Evolutionary conservation across 2,113 vertebrate species (phyloP).

Genomic region (Menidia beryllina): DNA sequence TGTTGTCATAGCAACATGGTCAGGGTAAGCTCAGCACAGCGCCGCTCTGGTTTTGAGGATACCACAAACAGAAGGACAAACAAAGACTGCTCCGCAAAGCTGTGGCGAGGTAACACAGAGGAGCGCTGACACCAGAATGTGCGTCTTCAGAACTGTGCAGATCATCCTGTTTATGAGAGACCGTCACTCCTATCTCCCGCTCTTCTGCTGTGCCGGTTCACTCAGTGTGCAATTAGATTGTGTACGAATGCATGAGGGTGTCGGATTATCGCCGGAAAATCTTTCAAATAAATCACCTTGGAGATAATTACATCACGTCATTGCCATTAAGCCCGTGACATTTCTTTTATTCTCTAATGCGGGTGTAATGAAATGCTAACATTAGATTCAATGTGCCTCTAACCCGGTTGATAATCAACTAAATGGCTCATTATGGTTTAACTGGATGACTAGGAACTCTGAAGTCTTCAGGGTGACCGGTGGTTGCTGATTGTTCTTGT

Average conservation of each 20-base stretch:
- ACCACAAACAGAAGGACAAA: constrained; percentile 42
- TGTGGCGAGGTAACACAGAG: constrained; percentile 22
- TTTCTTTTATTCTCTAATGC: constrained; percentile 70
- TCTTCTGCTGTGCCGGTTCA: constrained; percentile 28
- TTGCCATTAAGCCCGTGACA: constrained; percentile 62
- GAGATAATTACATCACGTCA: constrained; percentile 64
- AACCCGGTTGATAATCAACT: constrained; percentile 58
- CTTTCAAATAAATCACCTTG: constrained; percentile 66
- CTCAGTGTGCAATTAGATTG: constrained; percentile 39
- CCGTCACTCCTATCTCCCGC: constrained; percentile 41
- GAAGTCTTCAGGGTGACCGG: constrained; percentile 46
- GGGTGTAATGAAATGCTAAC: constrained; percentile 67
- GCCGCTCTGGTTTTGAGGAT: constrained; percentile 47
- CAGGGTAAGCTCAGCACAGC: constrained; percentile 50
- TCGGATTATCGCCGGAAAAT: constrained; percentile 59
- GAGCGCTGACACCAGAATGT: constrained; percentile 28
- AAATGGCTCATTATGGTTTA: constrained; percentile 69
- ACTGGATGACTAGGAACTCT: constrained; percentile 51
- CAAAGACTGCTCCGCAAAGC: constrained; percentile 44
- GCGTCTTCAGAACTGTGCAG: constrained; percentile 46
- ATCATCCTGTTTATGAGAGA: constrained; percentile 41
- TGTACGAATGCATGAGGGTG: constrained; percentile 47
- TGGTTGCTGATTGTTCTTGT: constrained; percentile 50
- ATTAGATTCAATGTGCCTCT: constrained; percentile 53
- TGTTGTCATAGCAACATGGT: constrained; percentile 75